A percentile compares a stretch with the other conserved stretches of the same genome.
Conservation (phyloP, 2,888 invertebrate genomes). For the Dolichomitus sp. region DNA sequence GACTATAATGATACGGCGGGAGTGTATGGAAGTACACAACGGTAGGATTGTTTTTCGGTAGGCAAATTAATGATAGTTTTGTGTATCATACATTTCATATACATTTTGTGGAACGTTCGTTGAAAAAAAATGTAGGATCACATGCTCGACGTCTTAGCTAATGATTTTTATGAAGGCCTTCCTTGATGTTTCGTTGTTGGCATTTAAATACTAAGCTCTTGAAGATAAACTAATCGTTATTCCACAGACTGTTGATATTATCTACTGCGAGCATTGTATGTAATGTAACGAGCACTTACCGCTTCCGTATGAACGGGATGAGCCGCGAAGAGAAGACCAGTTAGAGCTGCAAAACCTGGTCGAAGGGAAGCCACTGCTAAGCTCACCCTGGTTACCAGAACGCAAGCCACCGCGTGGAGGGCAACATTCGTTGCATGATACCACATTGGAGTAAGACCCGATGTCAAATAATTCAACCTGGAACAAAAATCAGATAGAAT, state of each 20-base stretch:
- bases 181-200: background rate
- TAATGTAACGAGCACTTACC: conserved; percentile 88
- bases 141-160: background rate
- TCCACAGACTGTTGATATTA: background rate
- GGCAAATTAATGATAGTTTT: too few relatives aligned
- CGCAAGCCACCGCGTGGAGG: conserved; percentile 92
- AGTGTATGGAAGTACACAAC: background rate
- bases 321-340: conserved; percentile 93
- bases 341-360: conserved; percentile 91
- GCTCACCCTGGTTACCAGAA: conserved; percentile 91
- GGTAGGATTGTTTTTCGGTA: background rate
- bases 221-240: background rate
- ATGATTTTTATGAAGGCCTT: background rate
- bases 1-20: background rate
- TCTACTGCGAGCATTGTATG: background rate
- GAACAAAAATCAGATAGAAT: conserved; percentile 81
- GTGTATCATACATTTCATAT: too few relatives aligned
- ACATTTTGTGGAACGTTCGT: too few relatives aligned
- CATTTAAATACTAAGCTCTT: background rate
- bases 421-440: conserved; percentile 94
- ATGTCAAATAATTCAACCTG: conserved; percentile 92
- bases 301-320: conserved; percentile 97
- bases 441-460: conserved; percentile 91
- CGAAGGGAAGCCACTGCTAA: conserved; percentile 90
- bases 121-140: background rate